A percentile compares a stretch with the other conserved stretches of the same genome.
phyloP scores from a whole-genome alignment of 2,797 vertebrate genomes.

The Steatocranus sp. region DNA sequence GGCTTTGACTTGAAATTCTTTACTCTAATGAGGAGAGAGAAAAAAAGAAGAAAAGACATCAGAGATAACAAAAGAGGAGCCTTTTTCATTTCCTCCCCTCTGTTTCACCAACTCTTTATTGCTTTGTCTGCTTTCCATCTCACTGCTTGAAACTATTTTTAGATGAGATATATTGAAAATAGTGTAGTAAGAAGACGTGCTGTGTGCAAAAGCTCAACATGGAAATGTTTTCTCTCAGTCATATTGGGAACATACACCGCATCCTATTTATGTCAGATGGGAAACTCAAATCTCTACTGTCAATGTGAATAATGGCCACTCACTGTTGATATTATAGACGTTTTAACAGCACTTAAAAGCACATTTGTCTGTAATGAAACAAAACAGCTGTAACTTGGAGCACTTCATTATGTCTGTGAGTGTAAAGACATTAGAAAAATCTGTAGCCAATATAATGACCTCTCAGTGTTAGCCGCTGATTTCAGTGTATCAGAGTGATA shows the following conservation, averaged over 20 bases:
- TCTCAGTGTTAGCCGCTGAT: constrained; percentile 21
- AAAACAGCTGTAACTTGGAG: constrained; percentile 24
- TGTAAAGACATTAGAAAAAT: constrained; percentile 37
- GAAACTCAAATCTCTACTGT: constrained; percentile 45
- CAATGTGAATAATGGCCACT: constrained; percentile 70
- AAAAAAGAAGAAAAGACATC: constrained; percentile 24
- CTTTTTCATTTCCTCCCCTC: constrained; percentile 33
- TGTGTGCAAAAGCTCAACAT: constrained; percentile 16
- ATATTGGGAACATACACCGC: constrained; percentile 8
- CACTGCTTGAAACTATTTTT: constrained; percentile 61
- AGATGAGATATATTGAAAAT: constrained; percentile 50
- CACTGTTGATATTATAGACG: constrained; percentile 66
- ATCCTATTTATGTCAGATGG: constrained; percentile 32
- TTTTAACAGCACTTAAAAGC: constrained; percentile 66
- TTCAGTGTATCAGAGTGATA: constrained; percentile 10
- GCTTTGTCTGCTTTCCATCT: constrained; percentile 44
- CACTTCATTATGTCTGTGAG: background rate
- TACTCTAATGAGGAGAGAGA: constrained; percentile 37
- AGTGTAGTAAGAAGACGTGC: constrained; percentile 33
- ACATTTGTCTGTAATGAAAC: constrained; percentile 49
- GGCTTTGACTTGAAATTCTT: constrained; percentile 37
- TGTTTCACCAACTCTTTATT: constrained; percentile 23
- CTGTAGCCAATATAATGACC: constrained; percentile 32
- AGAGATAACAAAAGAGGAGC: constrained; percentile 27
- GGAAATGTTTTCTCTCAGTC: constrained; percentile 34